These are phyloP conservation scores for Lasioglossum marginatum DNA, from an alignment of 2,888 invertebrate genomes.

Conservation along the genomic window DNA sequence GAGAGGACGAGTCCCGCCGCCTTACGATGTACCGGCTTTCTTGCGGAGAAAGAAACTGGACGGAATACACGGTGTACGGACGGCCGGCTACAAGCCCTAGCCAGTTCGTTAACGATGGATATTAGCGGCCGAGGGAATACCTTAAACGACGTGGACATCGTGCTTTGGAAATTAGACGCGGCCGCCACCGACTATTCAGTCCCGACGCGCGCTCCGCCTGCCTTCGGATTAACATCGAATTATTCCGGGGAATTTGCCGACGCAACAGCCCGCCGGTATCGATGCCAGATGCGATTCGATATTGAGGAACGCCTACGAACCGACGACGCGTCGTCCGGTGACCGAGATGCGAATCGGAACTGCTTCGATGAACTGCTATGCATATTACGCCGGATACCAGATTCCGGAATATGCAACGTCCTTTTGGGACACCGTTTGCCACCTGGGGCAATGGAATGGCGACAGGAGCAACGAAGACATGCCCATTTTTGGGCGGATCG, in stretches of 20 bases:
- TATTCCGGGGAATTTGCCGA: slow-evolving; percentile 14
- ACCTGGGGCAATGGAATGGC: background rate
- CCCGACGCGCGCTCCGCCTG: background rate
- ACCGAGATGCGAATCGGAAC: background rate
- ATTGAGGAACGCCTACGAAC: background rate
- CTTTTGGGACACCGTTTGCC: background rate
- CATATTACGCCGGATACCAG: background rate
- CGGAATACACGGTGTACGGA: slow-evolving; percentile 59
- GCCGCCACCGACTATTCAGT: slow-evolving; percentile 2
- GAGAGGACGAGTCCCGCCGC: slow-evolving; percentile 18
- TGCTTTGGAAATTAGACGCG: slow-evolving; percentile 20
- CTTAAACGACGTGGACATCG: slow-evolving; percentile 26
- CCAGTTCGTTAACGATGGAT: slow-evolving; percentile 66
- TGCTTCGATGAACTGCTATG: background rate
- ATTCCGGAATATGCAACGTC: background rate
- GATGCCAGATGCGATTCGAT: slow-evolving; percentile 4
- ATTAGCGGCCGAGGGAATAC: slow-evolving; percentile 48
- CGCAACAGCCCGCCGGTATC: slow-evolving; percentile 8
- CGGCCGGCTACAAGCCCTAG: slow-evolving; percentile 53
- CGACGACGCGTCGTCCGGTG: background rate
- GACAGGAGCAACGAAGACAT: background rate
- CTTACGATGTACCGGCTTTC: slow-evolving; percentile 55
- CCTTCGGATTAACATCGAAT: slow-evolving; percentile 11
- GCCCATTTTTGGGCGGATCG: background rate
- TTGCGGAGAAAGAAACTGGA: slow-evolving; percentile 62